Base-by-base conservation (phyloP, 2,113 vertebrate species). In the Picathartes gymnocephalus region DNA sequence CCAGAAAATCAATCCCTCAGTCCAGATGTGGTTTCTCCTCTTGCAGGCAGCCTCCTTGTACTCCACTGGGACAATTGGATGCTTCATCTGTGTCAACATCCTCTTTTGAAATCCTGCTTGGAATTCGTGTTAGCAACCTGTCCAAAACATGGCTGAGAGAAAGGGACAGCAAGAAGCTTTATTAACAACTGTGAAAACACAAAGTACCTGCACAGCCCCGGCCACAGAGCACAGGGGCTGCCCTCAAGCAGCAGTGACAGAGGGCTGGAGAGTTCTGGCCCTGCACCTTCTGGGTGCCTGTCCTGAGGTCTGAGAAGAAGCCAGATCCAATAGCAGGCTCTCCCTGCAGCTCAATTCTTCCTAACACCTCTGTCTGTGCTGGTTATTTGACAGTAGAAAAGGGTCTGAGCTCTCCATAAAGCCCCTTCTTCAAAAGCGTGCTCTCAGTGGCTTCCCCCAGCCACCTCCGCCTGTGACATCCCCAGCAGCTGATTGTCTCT, bases 11-110 rank as follows among this genome's bases (percentile, higher is more conserved):
- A 27, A 60, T 27, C 25, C 25, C 30, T 47, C 44, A 25, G 30
- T 31, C 30, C 35, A 2, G 2, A 4, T 2, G 11, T 0, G 2
- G 18, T 27, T 61, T 78, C 56, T 71, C 7, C 60, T 53, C 21
- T 56, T 74, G 6, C 51, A 66, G 16, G 33, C 87, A 82, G 5
- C 33, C 44, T 88, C 50, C 58, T 50, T 33, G 66, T 19, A 2
- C 33, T 70, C 44, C 45, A 15, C 31, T n/a, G 17, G 22, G 54
- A 33, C 44, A 48, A 11, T 7, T 2, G 4, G 45, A 45, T 13
- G 54, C 30, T 93, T 57, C 56, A 39, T 13, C 37, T 37, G 23
- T 42, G 60, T 42, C 60, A 66, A 47, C 27, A 68, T 14, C 44
- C 24, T 51, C 47, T 33, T 44, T 42, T 57, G 58, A 69, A 92